Conservation (phyloP, 2,113 vertebrate genomes). For the Pristiophorus japonicus region DNA sequence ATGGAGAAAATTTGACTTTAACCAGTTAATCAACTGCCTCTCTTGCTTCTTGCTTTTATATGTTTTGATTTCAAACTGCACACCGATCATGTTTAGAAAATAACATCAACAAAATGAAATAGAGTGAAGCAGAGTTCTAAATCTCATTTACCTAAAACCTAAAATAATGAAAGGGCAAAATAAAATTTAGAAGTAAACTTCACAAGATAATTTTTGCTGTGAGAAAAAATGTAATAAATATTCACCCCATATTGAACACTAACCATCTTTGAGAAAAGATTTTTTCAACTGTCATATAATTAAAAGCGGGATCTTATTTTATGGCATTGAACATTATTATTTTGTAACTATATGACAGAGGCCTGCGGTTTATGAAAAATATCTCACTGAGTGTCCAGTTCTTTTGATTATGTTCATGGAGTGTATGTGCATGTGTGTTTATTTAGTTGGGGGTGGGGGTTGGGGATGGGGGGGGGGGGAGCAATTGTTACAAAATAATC, state of each 20-base stretch:
- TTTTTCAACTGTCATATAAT: background rate
- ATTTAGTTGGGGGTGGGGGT: background rate
- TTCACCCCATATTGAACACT: background rate
- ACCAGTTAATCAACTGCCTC: background rate
- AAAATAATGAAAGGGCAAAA: background rate
- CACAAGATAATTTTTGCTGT: background rate
- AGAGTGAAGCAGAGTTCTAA: background rate
- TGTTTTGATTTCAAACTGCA: background rate
- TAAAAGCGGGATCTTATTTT: background rate
- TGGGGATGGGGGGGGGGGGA: background rate
- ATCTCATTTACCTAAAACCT: background rate
- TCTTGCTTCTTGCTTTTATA: background rate
- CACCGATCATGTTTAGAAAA: background rate
- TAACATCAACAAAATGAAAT: background rate
- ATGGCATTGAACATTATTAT: background rate
- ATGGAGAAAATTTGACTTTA: constrained; percentile 21
- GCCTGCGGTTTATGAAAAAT: background rate
- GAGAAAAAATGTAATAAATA: background rate
- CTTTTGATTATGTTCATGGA: background rate
- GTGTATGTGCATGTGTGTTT: background rate
- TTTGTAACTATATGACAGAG: background rate
- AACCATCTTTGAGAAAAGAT: background rate
- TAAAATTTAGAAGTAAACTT: background rate
- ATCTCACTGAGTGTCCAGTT: background rate
- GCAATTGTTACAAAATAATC: background rate